Evolutionary conservation across 2,888 invertebrate genomes (phyloP), one percentile per base, ranked within the genome.

Genomic region (Amiota mariae): DNA sequence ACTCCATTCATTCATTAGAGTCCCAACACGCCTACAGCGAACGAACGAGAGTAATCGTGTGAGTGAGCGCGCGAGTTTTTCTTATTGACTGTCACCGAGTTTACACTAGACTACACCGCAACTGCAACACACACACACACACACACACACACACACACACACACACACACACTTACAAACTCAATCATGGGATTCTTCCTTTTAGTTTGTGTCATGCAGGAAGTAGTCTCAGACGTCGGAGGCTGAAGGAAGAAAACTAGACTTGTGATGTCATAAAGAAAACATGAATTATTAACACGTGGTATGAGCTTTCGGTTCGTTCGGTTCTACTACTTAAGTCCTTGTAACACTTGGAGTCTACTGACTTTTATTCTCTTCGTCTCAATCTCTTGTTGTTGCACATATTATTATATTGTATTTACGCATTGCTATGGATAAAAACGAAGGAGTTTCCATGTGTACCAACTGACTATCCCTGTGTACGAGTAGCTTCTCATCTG

Each of bases 271-370:
- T 36, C 36, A 36, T 36, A 36, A 82, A 83, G 81, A 74, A 81
- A 82, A 48, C 48, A 47, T 66, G 49, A 66, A 66, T 66, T 66
- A 82, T 84, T 83, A 83, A 82, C 83, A 83, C 83, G 83, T 84
- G 85, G 83, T 83, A 82, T 79, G 83, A 76, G 82, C 79, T 85
- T 82, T 81, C 84, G 79, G 81, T 73, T 74, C 73, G 82, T 80
- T 79, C 12, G 13, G 46, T 63, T 36, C 36, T 36, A 36, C 36
- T 36, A 36, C 36, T 6, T 36, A 36, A 36, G 36, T 36, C 81
- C 80, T 81, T 81, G 76, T 79, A 76, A 64, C 59, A 59, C 20
- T 48, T 48, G 76, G 77, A 81, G 79, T 13, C 63, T 63, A 78
- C 76, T 79, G 77, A 75, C 81, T 75, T 70, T 6, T 36, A 2